Conservation (phyloP, 2,888 invertebrate genomes). For the Elmis aenea region DNA sequence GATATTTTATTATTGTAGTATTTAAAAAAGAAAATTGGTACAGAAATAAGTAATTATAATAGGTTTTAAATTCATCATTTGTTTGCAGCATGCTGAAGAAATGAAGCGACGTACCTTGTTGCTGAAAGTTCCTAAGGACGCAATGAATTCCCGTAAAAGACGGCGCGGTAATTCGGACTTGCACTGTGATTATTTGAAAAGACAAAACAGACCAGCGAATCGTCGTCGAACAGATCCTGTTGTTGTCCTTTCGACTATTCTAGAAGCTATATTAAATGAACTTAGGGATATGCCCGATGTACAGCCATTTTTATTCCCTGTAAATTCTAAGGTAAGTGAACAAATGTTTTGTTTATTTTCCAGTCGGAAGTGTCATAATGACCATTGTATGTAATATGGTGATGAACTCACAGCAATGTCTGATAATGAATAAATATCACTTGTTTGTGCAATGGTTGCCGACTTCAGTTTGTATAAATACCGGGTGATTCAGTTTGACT, state of each 20-base stretch:
- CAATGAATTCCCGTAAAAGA: slow-evolving; percentile 57
- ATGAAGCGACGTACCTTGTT: slow-evolving; percentile 73
- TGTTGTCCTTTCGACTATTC: slow-evolving; percentile 85
- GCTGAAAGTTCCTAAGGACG: slow-evolving; percentile 73
- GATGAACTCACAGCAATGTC: too few species aligned
- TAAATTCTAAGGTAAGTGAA: slow-evolving; percentile 80
- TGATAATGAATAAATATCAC: too few species aligned
- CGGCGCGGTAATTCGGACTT: slow-evolving; percentile 63
- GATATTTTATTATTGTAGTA: too few species aligned
- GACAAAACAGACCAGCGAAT: slow-evolving; percentile 78
- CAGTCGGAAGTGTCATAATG: neutral
- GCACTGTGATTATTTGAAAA: slow-evolving; percentile 86
- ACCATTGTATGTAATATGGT: too few species aligned
- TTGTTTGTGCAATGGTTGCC: too few species aligned
- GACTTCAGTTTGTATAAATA: too few species aligned
- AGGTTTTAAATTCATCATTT: too few species aligned
- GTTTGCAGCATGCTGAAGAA: slow-evolving; percentile 76
- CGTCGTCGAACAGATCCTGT: slow-evolving; percentile 92
- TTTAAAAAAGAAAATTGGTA: too few species aligned
- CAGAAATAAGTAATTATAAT: too few species aligned
- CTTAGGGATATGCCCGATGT: slow-evolving; percentile 89
- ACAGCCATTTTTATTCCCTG: slow-evolving; percentile 89
- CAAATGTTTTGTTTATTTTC: slow-evolving; percentile 3
- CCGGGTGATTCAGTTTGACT: too few species aligned
- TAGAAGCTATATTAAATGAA: slow-evolving; percentile 89